Base-by-base conservation (phyloP, 1,140 invertebrate species). In the Temnothorax longispinosus region DNA sequence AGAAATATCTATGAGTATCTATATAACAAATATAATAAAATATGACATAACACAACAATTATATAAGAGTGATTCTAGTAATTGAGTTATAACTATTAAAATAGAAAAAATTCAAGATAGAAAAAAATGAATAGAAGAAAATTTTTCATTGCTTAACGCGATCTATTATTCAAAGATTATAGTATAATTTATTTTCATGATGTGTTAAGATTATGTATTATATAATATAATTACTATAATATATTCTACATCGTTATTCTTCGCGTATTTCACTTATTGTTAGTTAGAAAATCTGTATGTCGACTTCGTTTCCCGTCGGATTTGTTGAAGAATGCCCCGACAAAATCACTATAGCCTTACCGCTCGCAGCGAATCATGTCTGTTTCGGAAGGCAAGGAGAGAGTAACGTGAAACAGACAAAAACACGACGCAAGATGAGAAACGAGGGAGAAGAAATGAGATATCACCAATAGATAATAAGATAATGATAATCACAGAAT, bases 361-460 rank as follows among this genome's bases (percentile, higher is more conserved):
- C 7, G 54, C 62, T 82, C 18, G 38, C 67, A 41, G 67, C 52
- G 10, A 74, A 58, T 6, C 41, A n/a, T 74, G 69, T 74, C 27
- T 27, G 11, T 21, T 18, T 74, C 38, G 18, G n/a, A 82, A 60
- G 13, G 11, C 56, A 82, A 82, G 60, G 13, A 74, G 13, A 74
- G 13, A 74, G 13, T 18, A 80, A 58, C 44, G 58, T 18, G 41
- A 56, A 27, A n/a, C 8, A 38, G 60, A 44, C 27, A 56, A 13
- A 15, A 56, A 74, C 13, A 50, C 15, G 18, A 1, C 11, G 18
- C 47, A 47, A 60, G 38, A 74, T 72, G 27, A 58, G 50, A 58
- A 58, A 58, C 15, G 50, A 38, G 21, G 27, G 5, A 47, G 10
- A 60, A 38, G 27, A 74, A 74, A 47, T 3, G 35, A 60, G 21